Evolutionary conservation across 2,888 invertebrate genomes (phyloP), one percentile per base, ranked within the genome.

Genomic region (Calameuta pallipes): DNA sequence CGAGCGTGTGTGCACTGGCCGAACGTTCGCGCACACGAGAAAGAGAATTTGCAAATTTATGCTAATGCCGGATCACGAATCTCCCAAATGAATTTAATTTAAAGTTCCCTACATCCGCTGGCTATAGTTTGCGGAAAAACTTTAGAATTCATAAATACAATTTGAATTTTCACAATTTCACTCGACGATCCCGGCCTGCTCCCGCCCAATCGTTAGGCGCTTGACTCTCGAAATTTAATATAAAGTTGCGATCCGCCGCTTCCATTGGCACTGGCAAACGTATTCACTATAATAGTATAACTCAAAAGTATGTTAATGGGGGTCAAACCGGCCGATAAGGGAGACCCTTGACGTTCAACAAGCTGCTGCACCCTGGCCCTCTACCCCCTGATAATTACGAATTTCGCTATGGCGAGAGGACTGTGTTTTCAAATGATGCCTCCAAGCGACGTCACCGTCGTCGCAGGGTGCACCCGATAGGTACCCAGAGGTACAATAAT

Each of bases 71-170:
- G 87, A 88, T 88, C 88, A 87, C 87, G 86, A 86, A 86, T 88
- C 87, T 83, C 85, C 82, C 86, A 87, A 88, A 88, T 88, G 88
- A 88, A 88, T 88, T 88, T 88, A 87, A 88, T 88, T 88, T 88
- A 87, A 88, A 88, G 86, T 88, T 88, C 87, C 84, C 85, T 85
- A 86, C 86, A 83, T 82, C 83, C 75, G 35, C 70, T 13, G 70
- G 70, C 70, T 70, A 75, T 82, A 84, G 85, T 85, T 86, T 83
- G 83, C 80, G 81, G 85, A 86, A 85, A 85, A 88, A 86, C 87
- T 88, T 87, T 84, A 76, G 85, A 85, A 87, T 88, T 87, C 87
- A 87, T 87, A 87, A 87, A 87, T 88, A 87, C 84, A 81, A 87
- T 88, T 88, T 87, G 85, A 86, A 85, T 87, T 83, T 87, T 78